Base-by-base conservation (phyloP, 23 tunicate species). In the Corella eumyota region DNA sequence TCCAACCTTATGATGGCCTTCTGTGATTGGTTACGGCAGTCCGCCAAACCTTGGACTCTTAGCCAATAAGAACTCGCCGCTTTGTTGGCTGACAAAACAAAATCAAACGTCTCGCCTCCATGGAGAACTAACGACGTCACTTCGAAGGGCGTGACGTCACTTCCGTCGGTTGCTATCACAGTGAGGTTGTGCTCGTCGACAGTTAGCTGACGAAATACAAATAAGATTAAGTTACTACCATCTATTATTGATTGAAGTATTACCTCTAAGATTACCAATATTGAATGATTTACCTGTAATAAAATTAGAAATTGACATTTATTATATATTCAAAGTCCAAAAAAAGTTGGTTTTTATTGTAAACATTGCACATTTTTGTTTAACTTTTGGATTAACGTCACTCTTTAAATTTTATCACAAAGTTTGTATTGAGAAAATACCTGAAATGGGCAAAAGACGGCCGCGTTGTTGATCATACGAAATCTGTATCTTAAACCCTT, bases 21-120 rank as follows among this genome's bases (percentile, higher is more conserved):
- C 49, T 88, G 88, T 1, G 96, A 79, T 1, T 67, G 62, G 47
- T 73, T 73, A 2, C 64, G 24, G 58, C 96, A 88, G 57, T 88
- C 96, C n/a, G 88, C 88, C 75, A 79, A 32, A 7, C 96, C 96
- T 73, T 88, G 88, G 19, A 73, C 69, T 37, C 77, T 34, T 17
- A 88, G 55, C 88, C 88, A 73, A 53, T 79, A 88, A 29, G 57
- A 30, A 6, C 66, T 25, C 17, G 56, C 56, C 15, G 50, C 28
- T 37, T 78, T 80, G 36, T 65, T 72, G 25, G 96, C 90, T 20
- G 67, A 5, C 21, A 88, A 20, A 26, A 88, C 77, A 36, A 88
- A 73, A 45, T 88, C 96, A 52, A 44, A 88, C 44, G 81, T 56
- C 49, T 88, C 96, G 4, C 96, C 96, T 17, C 88, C 88, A 36